Conservation (phyloP, 1,140 invertebrate genomes). For the Drosophila repletoides region DNA sequence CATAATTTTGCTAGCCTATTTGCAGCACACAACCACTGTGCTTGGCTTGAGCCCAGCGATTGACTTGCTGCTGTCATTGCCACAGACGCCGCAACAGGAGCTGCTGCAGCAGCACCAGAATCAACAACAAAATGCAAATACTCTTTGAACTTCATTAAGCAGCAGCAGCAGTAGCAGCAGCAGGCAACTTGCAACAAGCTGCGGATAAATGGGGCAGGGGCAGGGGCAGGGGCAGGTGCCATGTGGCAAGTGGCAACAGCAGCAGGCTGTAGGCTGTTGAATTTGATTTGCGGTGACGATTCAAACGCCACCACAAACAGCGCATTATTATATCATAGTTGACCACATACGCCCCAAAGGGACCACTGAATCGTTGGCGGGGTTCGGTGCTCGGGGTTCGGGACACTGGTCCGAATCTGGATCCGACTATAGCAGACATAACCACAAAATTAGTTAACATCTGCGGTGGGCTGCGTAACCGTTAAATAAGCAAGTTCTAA, state of each 20-base stretch:
- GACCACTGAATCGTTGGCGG: too few relatives aligned
- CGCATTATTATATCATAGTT: conserved; percentile 61
- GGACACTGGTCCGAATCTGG: too few relatives aligned
- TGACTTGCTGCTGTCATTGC: conserved; percentile 50
- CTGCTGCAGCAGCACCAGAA: background rate
- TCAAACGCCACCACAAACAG: conserved; percentile 61
- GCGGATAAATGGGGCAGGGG: background rate
- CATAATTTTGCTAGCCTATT: too few relatives aligned
- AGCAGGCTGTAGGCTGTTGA: conserved; percentile 44
- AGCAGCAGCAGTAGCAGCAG: too few relatives aligned
- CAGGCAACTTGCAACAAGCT: conserved; percentile 11
- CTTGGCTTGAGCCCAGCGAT: conserved; percentile 34
- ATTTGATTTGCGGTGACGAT: conserved; percentile 65
- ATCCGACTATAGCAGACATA: conserved; percentile 63
- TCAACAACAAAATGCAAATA: conserved; percentile 46
- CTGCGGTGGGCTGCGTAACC: conserved; percentile 55
- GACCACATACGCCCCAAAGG: conserved; percentile 8
- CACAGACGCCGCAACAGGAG: background rate
- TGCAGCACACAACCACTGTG: conserved; percentile 45
- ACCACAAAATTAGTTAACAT: conserved; percentile 76
- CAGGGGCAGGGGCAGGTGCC: background rate
- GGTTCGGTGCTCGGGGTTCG: too few relatives aligned
- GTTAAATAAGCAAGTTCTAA: conserved; percentile 71
- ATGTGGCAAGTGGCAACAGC: background rate
- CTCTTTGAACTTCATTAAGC: conserved; percentile 56